phyloP scores from a whole-genome alignment of 2,113 vertebrate species.

The Riparia riparia region DNA sequence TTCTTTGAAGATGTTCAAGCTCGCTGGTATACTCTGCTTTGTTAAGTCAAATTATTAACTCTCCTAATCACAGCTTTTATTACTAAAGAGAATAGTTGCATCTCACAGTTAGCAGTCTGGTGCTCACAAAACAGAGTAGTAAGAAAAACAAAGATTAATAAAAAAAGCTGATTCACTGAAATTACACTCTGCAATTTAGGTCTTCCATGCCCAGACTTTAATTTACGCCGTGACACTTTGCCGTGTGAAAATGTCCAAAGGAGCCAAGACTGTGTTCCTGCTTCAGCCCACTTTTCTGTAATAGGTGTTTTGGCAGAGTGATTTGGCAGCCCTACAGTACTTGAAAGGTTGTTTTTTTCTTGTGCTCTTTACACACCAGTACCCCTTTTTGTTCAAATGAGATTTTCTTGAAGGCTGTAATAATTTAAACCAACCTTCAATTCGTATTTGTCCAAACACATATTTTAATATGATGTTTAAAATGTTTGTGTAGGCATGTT shows the following conservation, averaged over 20 bases:
- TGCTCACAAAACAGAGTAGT: background rate
- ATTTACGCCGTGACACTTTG: background rate
- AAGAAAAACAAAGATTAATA: background rate
- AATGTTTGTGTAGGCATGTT: slow-evolving; percentile 7
- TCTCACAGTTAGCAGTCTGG: background rate
- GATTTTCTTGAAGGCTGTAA: background rate
- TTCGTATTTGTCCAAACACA: background rate
- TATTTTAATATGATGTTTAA: background rate
- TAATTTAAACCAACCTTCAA: background rate
- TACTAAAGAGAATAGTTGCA: background rate
- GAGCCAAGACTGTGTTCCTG: background rate
- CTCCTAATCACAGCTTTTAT: background rate
- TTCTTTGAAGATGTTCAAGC: background rate
- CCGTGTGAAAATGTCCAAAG: background rate
- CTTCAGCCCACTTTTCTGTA: background rate
- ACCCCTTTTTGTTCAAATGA: background rate
- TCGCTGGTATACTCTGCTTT: background rate
- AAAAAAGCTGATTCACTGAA: background rate
- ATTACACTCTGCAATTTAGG: background rate
- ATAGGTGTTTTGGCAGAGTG: slow-evolving; percentile 15
- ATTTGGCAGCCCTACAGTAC: background rate
- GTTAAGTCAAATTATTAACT: background rate
- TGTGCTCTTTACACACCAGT: background rate
- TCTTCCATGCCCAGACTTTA: background rate
- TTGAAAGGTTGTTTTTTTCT: background rate